Base-by-base conservation (phyloP, 64 coral and sea anemone genomes). In the Hydrozoanthus tunicans region DNA sequence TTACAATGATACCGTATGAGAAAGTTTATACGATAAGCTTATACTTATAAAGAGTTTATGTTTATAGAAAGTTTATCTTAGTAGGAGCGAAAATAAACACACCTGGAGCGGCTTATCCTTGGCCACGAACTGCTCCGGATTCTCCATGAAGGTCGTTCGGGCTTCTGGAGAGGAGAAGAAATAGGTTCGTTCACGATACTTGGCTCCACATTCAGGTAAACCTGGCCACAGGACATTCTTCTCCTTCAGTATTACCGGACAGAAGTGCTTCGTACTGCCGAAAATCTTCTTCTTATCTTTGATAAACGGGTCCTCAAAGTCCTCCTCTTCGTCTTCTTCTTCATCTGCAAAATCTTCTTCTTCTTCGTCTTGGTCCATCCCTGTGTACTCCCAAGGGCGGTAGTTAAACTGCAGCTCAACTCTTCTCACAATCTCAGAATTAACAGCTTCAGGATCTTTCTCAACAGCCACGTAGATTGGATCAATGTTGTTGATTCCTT, bases 291-390 rank as follows among this genome's bases (percentile, higher is more conserved):
- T 95, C 62, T 89, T 91, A 57, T 99, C 97, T 81, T 86, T 92
- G 51, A 79, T 96, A 71, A 92, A 99, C 70, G 83, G 89, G 65
- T 96, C 92, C 26, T 93, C 96, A 7, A 73, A 92, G 59, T 94
- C 97, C 51, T 95, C 94, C 9, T 95, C 94, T 0, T 95, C 92
- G 25, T 99, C 97, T 20, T 99, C 97, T 14, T 98, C 97, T 62
- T 99, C 97, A 55, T 93, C 97, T 6, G 78, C 93, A 81, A 79
- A 90, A 53, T 89, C 93, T 26, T 99, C 97, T 90, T 99, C 97
- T 81, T 99, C 94, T 67, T 99, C 97, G 53, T 99, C 97, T 77
- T 96, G 94, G 76, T 99, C 97, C 94, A 99, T 99, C 25, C 97
- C 97, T 4, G 92, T 96, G 90, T 96, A 99, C 66, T 99, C 97